Percentiles rank a stretch among this genome's conserved stretches.
Evolutionary conservation across 2,797 vertebrate genomes (phyloP).

Genomic region (Hypotaenidia okinawae): DNA sequence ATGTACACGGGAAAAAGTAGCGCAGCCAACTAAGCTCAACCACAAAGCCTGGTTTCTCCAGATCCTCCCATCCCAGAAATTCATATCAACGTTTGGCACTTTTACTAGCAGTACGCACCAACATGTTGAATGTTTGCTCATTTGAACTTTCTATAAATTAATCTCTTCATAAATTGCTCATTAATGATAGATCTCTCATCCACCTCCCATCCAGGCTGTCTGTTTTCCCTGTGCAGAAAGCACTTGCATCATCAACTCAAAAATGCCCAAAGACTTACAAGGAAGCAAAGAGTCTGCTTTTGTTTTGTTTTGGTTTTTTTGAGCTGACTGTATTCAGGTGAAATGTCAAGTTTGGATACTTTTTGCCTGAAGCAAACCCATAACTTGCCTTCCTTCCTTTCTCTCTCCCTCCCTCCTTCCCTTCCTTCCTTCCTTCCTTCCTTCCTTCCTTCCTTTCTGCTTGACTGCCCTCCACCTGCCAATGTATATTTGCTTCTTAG

Average conservation of each 20-base stretch:
- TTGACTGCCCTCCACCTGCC: background rate
- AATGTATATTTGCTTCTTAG: background rate
- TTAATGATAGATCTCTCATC: background rate
- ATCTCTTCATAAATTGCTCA: background rate
- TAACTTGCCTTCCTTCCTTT: background rate
- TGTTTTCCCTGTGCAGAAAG: background rate
- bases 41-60: background rate
- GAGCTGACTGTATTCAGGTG: background rate
- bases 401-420: background rate
- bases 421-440: background rate
- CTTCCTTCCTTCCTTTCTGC: background rate
- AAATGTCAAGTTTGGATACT: background rate
- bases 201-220: background rate
- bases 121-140: background rate
- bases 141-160: background rate
- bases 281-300: background rate
- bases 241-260: background rate
- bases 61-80: background rate
- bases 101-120: background rate
- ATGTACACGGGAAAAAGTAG: slow-evolving; percentile 14
- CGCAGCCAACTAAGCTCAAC: background rate
- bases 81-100: slow-evolving; percentile 14
- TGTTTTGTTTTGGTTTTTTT: background rate
- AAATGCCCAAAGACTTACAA: background rate
- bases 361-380: background rate